Evolutionary conservation across 64 coral and sea anemone species (phyloP), one percentile per base, ranked within the genome.

Genomic region (Platygyra sinensis): DNA sequence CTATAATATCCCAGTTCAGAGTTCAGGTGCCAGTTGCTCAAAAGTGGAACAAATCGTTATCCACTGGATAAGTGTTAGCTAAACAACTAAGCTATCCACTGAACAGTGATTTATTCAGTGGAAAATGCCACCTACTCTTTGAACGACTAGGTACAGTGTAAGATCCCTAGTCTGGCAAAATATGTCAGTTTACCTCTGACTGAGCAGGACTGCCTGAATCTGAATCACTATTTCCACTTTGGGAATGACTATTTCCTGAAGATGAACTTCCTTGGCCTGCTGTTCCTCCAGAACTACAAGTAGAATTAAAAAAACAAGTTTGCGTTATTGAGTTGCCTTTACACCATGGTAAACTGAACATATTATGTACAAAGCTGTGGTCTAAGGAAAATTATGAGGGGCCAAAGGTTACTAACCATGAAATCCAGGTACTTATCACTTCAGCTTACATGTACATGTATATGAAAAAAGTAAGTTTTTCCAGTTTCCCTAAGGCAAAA

Each of bases 191-290:
- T 85, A 91, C 89, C 89, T 91, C 89, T 33, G 89, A 75, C 18
- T 91, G 89, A 61, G 80, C 73, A 32, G 89, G 89, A 82, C 77
- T 84, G 17, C 36, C 73, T 24, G 89, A 82, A 12, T 91, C 89
- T 74, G 89, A 91, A 75, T 91, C 89, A 73, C 89, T 75, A 51
- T 82, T 91, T 29, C 25, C 81, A 9, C 71, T 32, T 60, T 76
- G 49, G 0, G 86, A 60, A 28, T 59, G 69, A 31, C 31, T 60
- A 52, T 33, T 87, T 3, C 50, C 86, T 27, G 86, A 57, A 1
- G 86, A 85, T 14, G 81, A 71, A 71, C 69, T 85, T 15, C 61
- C 62, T 36, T 85, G 81, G 10, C 81, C 81, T 25, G 12, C 14
- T 16, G 8, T 29, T 11, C 62, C 81, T 8, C 62, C 62, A 85